Evolutionary conservation across 1,140 invertebrate genomes (phyloP), one percentile per base, ranked within the genome.

Genomic region (Leptoteleia sp.): DNA sequence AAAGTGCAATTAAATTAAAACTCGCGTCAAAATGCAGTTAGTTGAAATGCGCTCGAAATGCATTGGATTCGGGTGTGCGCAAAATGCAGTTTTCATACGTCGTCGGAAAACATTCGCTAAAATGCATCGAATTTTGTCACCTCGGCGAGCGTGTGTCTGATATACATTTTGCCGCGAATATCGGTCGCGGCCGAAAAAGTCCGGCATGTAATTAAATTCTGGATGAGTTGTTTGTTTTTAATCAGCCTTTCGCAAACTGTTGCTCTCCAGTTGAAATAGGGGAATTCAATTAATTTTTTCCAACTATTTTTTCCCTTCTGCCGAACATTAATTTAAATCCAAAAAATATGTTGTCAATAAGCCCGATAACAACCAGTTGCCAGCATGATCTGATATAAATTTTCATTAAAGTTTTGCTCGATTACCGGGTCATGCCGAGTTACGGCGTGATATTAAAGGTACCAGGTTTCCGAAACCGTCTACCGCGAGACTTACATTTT

Each of bases 171-270:
- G 22, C 22, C 31, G 9, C 12, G 40, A 16, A 35, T 47, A 35
- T 19, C 50, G 19, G 33, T 4, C 9, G 4, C 35, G 25, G 12
- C 12, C 3, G n/a, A 40, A 57, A 50, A 70, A 59, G 12, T 7
- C 42, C 27, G 5, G 19, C 45, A 43, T 70, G 54, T 70, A 70
- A 70, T 70, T 61, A 61, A 70, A 70, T 59, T 70, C 37, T n/a
- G 45, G 43, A 70, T 61, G 65, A 50, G 37, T 71, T 71, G 55
- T 71, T 71, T 71, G 54, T 47, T 71, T 71, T 71, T 71, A 71
- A 71, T 71, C 67, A 52, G 12, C 55, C 17, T 45, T 47, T 52
- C 67, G 35, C 54, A 43, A 71, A 59, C 65, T 59, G 33, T 68
- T 59, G 52, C n/a, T n/a, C 65, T 57, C 42, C 15, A 35, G 31